These are phyloP conservation scores for Acrocephalus arundinaceus DNA, from an alignment of 2,113 vertebrate genomes.

Conservation along the genomic window DNA sequence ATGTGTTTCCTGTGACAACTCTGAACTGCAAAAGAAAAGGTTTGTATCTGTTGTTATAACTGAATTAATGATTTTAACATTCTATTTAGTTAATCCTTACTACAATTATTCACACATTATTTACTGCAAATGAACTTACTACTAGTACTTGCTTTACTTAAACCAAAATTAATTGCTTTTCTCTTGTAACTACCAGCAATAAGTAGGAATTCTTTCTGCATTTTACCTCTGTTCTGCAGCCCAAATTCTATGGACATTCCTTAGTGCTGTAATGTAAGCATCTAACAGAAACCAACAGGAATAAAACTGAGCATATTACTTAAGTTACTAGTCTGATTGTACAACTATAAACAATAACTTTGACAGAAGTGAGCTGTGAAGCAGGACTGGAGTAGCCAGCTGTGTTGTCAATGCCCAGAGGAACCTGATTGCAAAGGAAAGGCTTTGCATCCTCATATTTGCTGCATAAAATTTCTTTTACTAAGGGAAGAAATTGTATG, in stretches of 20 bases:
- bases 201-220: background rate
- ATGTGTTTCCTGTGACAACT: constrained; percentile 83
- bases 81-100: background rate
- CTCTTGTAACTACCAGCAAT: background rate
- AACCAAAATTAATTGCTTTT: background rate
- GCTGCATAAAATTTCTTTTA: background rate
- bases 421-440: background rate
- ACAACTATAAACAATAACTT: background rate
- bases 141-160: background rate
- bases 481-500: background rate
- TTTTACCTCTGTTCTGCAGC: background rate
- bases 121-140: background rate
- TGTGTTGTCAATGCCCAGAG: background rate
- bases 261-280: background rate
- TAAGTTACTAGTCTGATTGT: background rate
- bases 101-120: background rate
- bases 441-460: background rate
- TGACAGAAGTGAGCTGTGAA: background rate
- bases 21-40: constrained; percentile 92
- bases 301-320: background rate
- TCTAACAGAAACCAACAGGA: background rate
- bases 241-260: background rate
- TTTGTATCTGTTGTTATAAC: constrained; percentile 63
- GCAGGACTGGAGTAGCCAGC: background rate
- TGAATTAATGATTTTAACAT: background rate